phyloP scores from a whole-genome alignment of 2,888 invertebrate species.

The Willowsia nigromaculata region DNA sequence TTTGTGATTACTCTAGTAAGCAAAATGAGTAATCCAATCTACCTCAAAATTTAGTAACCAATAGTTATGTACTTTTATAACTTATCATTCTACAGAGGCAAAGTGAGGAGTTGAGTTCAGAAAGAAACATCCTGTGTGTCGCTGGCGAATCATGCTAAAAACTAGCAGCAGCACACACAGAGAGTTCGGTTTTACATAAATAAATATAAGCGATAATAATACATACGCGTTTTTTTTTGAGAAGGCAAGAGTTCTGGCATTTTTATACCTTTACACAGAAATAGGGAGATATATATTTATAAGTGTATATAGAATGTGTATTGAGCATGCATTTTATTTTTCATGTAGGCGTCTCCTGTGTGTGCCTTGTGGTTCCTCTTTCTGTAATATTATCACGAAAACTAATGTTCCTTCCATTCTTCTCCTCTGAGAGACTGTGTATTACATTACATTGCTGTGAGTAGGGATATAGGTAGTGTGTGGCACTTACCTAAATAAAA shows the following conservation, averaged over 20 bases:
- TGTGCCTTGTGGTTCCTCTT: slow-evolving; percentile 36
- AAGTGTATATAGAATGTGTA: too few species aligned
- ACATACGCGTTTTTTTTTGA: neutral
- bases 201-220: slow-evolving; percentile 1
- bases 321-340: neutral
- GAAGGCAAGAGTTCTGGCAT: too few species aligned
- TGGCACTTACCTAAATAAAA: neutral
- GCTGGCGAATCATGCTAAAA: slow-evolving; percentile 2
- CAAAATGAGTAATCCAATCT: slow-evolving; percentile 27
- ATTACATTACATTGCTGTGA: too few species aligned
- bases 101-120: neutral
- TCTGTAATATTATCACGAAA: slow-evolving; percentile 32
- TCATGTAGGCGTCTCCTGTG: slow-evolving; percentile 29
- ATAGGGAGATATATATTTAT: too few species aligned
- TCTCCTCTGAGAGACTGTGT: neutral
- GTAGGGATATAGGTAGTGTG: neutral
- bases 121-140: neutral
- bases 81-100: neutral
- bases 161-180: slow-evolving; percentile 19
- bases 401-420: neutral
- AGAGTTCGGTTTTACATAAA: slow-evolving; percentile 30
- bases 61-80: neutral
- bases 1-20: too few species aligned
- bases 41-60: slow-evolving; percentile 19
- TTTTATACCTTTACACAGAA: neutral